Evolutionary conservation across 2,797 vertebrate species (phyloP).

Genomic region (Nannoperca australis): DNA sequence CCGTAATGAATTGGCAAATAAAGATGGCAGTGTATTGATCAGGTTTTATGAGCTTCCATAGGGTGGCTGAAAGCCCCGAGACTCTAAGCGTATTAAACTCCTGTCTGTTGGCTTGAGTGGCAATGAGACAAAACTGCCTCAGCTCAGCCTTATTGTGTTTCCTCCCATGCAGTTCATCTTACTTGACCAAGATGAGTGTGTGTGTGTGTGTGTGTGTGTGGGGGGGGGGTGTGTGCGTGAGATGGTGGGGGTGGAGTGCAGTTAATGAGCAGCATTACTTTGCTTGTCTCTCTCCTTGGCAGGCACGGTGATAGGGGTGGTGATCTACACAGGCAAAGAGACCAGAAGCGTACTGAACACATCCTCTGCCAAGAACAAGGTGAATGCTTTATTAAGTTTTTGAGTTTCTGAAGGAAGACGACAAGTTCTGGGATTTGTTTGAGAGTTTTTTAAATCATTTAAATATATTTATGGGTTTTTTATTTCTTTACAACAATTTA

Average conservation of each 20-base stretch:
- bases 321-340: conserved; percentile 98
- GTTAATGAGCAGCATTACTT: conserved; percentile 78
- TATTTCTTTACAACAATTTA: not conserved
- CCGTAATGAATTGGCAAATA: conserved; percentile 85
- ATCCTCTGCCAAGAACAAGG: conserved; percentile 97
- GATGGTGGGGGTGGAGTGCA: conserved; percentile 30
- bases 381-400: conserved; percentile 66
- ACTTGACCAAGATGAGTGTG: conserved; percentile 69
- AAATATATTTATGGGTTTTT: not conserved
- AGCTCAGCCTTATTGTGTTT: conserved; percentile 74
- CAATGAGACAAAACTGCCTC: conserved; percentile 61
- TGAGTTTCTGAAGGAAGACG: not conserved
- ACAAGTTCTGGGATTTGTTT: conserved; percentile 5
- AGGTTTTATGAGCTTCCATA: conserved; percentile 78
- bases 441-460: not conserved
- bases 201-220: conserved; percentile 26
- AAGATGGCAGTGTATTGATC: conserved; percentile 82
- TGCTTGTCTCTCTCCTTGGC: conserved; percentile 77
- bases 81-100: conserved; percentile 74
- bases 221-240: conserved; percentile 14
- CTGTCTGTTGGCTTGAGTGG: conserved; percentile 68
- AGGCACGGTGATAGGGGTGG: conserved; percentile 98
- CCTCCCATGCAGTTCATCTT: conserved; percentile 69
- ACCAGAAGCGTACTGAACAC: conserved; percentile 98
- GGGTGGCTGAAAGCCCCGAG: conserved; percentile 69